Evolutionary conservation across 2,888 invertebrate species (phyloP), one percentile per base, ranked within the genome.

Genomic region (Cantharis lateralis): DNA sequence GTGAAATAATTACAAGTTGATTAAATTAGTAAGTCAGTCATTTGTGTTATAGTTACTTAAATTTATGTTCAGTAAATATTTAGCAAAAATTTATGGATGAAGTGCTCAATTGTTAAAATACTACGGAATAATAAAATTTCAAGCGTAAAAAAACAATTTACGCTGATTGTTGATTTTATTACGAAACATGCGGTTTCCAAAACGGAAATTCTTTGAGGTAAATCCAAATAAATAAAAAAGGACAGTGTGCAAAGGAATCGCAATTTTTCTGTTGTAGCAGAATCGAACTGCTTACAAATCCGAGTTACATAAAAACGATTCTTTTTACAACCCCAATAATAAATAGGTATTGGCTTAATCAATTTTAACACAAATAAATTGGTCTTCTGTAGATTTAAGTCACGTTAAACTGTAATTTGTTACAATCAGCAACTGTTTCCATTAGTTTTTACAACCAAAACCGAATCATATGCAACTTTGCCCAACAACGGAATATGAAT

Each of bases 371-470:
- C 62, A 69, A 61, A 16, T 69, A 74, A 74, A 69, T 74, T 62
- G 69, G 62, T 16, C 68, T 16, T n/a, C 15, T 26, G 62, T 18
- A 73, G 68, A 68, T 73, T 73, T 68, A 62, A 26, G 72, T 68
- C 72, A 26, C 72, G 72, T 68, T 72, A 72, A 72, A 68, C 24
- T 18, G 69, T 74, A 74, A 74, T 74, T 74, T 69, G 69, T 66
- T 20, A 20, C 64, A 24, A 66, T 66, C n/a, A 15, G 64, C n/a
- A 66, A 20, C n/a, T 48, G 1, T n/a, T 32, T 48, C 48, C 2
- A 48, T 48, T 48, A 9, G 48, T 48, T 48, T 24, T 32, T 48
- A 9, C 48, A 48, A 48, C n/a, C 5, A 7, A 48, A 48, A 2
- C 9, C n/a, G 7, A 48, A 48, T n/a, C n/a, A n/a, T 4, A 48